A percentile compares a stretch with the other conserved stretches of the same genome.
These are phyloP conservation scores for Euthynnus affinis DNA, from an alignment of 2,797 vertebrate genomes.

Conservation along the genomic window DNA sequence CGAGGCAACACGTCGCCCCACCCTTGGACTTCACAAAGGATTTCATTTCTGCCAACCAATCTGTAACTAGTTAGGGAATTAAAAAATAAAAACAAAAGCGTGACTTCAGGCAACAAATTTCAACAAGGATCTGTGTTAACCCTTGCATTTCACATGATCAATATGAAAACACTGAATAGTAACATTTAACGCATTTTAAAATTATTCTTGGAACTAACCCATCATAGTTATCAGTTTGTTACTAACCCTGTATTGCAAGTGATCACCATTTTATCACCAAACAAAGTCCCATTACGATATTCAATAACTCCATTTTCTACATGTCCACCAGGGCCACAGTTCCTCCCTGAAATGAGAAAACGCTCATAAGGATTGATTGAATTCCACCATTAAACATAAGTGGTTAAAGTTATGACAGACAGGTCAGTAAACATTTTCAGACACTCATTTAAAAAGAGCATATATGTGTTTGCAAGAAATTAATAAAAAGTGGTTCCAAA, in stretches of 20 bases:
- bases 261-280: constrained; percentile 34
- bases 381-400: neutral
- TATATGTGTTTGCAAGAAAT: neutral
- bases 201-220: too few relatives aligned
- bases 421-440: neutral
- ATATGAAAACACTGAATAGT: neutral
- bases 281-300: neutral
- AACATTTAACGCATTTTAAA: neutral
- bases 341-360: constrained; percentile 35
- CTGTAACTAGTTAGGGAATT: too few relatives aligned
- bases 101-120: neutral
- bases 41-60: accelerated
- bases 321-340: constrained; percentile 29
- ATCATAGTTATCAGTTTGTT: neutral
- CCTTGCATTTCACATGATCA: neutral
- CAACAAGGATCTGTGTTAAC: neutral
- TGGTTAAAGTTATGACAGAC: neutral
- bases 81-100: neutral
- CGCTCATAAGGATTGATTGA: neutral
- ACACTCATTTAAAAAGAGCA: neutral
- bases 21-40: neutral
- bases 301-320: accelerated
- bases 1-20: neutral
- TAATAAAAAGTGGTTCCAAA: neutral
- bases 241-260: constrained; percentile 47